phyloP scores from a whole-genome alignment of 2,888 invertebrate species.

The Sinhomidia bicolor region DNA sequence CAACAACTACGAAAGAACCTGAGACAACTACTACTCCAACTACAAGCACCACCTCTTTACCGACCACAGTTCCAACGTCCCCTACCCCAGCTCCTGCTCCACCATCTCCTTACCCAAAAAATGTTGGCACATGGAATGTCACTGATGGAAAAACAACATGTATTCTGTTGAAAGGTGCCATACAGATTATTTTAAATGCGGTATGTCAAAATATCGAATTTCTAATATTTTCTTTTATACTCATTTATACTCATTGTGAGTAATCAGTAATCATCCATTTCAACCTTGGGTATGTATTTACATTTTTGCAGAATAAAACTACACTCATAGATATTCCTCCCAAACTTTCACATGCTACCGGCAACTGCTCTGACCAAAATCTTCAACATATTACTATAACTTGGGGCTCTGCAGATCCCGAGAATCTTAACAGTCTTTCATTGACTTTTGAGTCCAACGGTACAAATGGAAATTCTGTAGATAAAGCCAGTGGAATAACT shows the following conservation, averaged over 20 bases:
- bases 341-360: constrained; percentile 80
- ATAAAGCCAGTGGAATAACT: constrained; percentile 44
- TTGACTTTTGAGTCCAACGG: constrained; percentile 83
- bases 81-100: constrained; percentile 74
- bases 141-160: constrained; percentile 84
- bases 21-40: constrained; percentile 82
- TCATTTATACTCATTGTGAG: background rate
- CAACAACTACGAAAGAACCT: constrained; percentile 75
- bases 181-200: constrained; percentile 85
- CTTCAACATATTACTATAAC: constrained; percentile 81
- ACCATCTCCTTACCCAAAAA: constrained; percentile 81
- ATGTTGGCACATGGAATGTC: constrained; percentile 83
- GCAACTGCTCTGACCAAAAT: constrained; percentile 82
- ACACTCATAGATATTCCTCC: constrained; percentile 69
- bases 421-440: constrained; percentile 80
- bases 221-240: background rate
- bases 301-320: constrained; percentile 47
- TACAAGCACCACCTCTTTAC: constrained; percentile 55
- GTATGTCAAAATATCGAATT: constrained; percentile 81
- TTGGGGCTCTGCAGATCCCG: constrained; percentile 81
- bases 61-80: constrained; percentile 10
- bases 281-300: background rate
- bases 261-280: background rate
- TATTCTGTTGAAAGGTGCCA: constrained; percentile 86
- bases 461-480: constrained; percentile 74